Evolutionary conservation across 2,888 invertebrate species (phyloP), one percentile per base, ranked within the genome.

Genomic region (Glaucopsyche alexis): DNA sequence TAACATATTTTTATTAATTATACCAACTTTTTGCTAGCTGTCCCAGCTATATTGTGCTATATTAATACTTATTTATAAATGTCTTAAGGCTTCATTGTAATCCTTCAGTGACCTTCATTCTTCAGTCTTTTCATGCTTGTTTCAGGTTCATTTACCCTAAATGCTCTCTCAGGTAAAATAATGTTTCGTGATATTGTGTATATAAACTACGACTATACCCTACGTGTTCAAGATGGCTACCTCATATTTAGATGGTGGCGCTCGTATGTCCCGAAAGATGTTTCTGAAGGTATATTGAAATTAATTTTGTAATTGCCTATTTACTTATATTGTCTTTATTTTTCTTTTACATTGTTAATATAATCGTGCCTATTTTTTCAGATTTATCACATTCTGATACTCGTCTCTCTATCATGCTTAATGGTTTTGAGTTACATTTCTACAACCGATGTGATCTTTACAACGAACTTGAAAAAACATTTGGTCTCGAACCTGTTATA

Each of bases 161-260:
- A 98, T 87, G 97, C 98, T n/a, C 93, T 99, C 77, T 98, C 99
- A 73, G 99, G 99, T 4, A 99, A 99, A 93, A 96, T 99, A 72
- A 99, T 99, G 99, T 99, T 99, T 87, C 95, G 98, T 74, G 98
- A 99, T 92, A 95, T 99, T 79, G 96, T 97, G 73, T 98, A 97
- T 84, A 97, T 98, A 75, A 98, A 97, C 77, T 97, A 97, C 84
- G 99, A 99, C 93, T 98, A 97, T 88, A 97, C 98, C 49, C 88
- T 98, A 64, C 94, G 99, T 77, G 95, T 99, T 77, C 99, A 99
- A 87, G 99, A 99, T 93, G 99, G 99, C 2, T 99, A 98, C 94
- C 94, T 99, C 77, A 98, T 99, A 89, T 99, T 99, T 91, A 95
- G 99, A 71, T 99, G 99, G 98, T 99, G 99, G 99, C 94, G 98